Conservation (phyloP, 2,888 invertebrate genomes). For the Petrolisthes cinctipes region DNA sequence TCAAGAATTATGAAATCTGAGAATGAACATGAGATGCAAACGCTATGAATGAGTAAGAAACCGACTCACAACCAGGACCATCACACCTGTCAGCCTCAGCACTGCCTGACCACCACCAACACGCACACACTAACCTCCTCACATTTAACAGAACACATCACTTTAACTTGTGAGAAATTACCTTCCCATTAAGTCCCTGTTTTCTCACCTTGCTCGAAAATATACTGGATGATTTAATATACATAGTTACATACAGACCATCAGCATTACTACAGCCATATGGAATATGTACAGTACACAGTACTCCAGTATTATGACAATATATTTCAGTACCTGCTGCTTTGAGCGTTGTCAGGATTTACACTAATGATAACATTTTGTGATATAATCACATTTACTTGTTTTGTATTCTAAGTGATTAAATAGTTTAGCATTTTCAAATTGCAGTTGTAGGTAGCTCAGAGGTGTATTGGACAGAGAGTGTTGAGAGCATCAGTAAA, state of each 20-base stretch:
- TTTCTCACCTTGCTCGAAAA: not conserved
- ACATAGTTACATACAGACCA: not conserved
- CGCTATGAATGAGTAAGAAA: too few relatives aligned
- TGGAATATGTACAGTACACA: not conserved
- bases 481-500: constrained; percentile 27
- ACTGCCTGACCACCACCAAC: too few relatives aligned
- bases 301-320: not conserved
- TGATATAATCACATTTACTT: not conserved
- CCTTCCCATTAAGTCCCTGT: not conserved
- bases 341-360: constrained; percentile 49
- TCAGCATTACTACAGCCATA: not conserved
- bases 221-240: not conserved
- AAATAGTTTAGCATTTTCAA: not conserved
- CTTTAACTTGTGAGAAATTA: too few relatives aligned
- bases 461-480: not conserved
- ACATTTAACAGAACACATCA: too few relatives aligned
- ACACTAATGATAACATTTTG: not conserved
- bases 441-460: not conserved
- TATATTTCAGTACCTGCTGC: constrained; percentile 29
- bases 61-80: too few relatives aligned
- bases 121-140: too few relatives aligned
- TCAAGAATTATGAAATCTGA: too few relatives aligned
- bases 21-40: too few relatives aligned
- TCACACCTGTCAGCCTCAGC: too few relatives aligned
- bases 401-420: not conserved